Conservation (phyloP, 2,888 invertebrate species). For the Drosophila sordidula region DNA sequence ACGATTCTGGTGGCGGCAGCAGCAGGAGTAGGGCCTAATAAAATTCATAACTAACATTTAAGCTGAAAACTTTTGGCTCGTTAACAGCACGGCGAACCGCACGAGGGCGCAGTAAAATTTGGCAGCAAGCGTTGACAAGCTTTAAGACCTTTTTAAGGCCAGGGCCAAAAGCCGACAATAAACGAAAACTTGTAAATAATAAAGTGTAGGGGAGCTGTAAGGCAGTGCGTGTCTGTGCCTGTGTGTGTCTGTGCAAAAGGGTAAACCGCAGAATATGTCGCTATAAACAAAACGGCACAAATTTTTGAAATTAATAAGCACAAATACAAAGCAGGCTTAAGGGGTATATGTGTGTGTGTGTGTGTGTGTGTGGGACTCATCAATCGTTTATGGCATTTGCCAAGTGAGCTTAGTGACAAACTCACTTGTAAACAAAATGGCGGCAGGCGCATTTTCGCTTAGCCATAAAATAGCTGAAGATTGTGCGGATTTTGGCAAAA, state of each 20-base stretch:
- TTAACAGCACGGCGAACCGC: slow-evolving; percentile 54
- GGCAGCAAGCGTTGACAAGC: slow-evolving; percentile 63
- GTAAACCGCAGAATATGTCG: slow-evolving; percentile 60
- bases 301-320: slow-evolving; percentile 74
- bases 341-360: background rate
- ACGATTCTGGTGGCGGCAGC: slow-evolving; percentile 34
- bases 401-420: slow-evolving; percentile 49
- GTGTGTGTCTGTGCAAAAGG: slow-evolving; percentile 36
- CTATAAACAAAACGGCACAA: slow-evolving; percentile 54
- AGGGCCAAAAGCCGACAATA: slow-evolving; percentile 71
- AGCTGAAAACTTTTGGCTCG: slow-evolving; percentile 78
- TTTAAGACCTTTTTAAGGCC: slow-evolving; percentile 75
- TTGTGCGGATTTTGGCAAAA: slow-evolving; percentile 17
- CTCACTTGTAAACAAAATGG: slow-evolving; percentile 53
- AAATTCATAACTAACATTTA: slow-evolving; percentile 81
- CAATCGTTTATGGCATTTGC: slow-evolving; percentile 57
- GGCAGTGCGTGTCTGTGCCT: slow-evolving; percentile 8
- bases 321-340: slow-evolving; percentile 35
- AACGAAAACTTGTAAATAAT: slow-evolving; percentile 77
- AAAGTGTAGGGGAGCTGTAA: slow-evolving; percentile 49
- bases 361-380: slow-evolving; percentile 43
- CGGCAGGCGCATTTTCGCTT: slow-evolving; percentile 43
- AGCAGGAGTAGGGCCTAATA: slow-evolving; percentile 46
- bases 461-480: slow-evolving; percentile 46
- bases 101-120: slow-evolving; percentile 29